Conservation (phyloP, 2,113 vertebrate species). For the Brachypodius melanocephalos region DNA sequence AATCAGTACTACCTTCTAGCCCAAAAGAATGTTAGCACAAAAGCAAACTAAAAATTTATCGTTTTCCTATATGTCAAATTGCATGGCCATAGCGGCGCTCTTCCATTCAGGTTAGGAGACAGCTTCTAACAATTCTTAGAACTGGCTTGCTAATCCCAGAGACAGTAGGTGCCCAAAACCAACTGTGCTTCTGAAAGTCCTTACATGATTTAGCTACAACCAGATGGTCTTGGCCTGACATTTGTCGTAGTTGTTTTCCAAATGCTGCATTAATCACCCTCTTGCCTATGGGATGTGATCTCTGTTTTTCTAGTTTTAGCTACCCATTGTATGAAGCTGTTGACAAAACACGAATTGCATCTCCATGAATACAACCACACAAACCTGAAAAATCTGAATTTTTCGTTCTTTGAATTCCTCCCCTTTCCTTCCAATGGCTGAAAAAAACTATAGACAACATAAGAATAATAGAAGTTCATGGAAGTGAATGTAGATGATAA, state of each 20-base stretch:
- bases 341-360: neutral
- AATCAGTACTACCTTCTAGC: neutral
- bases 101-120: neutral
- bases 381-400: neutral
- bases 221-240: constrained; percentile 6
- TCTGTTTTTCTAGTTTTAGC: neutral
- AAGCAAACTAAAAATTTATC: neutral
- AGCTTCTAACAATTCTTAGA: neutral
- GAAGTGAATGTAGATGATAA: neutral
- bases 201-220: neutral
- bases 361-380: neutral
- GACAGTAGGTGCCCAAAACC: neutral
- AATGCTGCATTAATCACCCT: neutral
- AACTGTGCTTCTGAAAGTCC: neutral
- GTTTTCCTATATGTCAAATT: neutral
- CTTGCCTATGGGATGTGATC: neutral
- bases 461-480: neutral
- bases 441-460: neutral
- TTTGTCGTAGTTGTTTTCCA: constrained; percentile 16
- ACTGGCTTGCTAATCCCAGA: neutral
- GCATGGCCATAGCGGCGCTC: fast-evolving
- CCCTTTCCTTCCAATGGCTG: neutral
- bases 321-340: neutral
- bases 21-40: neutral
- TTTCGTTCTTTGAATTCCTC: neutral